phyloP scores from a whole-genome alignment of 2,797 vertebrate genomes.

The Acanthurus tractus region DNA sequence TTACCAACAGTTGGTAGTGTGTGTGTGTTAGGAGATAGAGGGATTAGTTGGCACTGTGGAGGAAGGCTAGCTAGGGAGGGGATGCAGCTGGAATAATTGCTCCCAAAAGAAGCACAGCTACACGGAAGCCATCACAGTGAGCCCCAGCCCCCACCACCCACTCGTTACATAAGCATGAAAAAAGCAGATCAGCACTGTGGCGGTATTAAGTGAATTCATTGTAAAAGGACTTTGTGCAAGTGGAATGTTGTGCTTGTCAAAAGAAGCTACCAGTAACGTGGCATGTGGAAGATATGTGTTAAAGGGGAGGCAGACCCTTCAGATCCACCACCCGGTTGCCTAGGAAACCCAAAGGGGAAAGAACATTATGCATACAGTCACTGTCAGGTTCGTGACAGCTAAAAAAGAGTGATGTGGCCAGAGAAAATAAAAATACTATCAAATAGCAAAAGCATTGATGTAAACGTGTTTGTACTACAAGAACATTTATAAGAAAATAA shows the following conservation, averaged over 20 bases:
- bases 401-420: conserved; percentile 19
- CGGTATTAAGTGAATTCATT: conserved; percentile 26
- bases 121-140: conserved; percentile 64
- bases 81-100: conserved; percentile 75
- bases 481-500: no score
- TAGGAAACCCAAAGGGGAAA: conserved; percentile 68
- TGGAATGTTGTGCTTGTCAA: conserved; percentile 32
- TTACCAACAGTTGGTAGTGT: conserved; percentile 55
- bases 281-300: conserved; percentile 48
- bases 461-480: background rate
- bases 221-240: conserved; percentile 27
- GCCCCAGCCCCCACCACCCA: conserved; percentile 78
- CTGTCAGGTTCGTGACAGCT: conserved; percentile 41
- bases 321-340: conserved; percentile 74
- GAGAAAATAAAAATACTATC: conserved; percentile 8
- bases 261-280: conserved; percentile 38
- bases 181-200: conserved; percentile 64
- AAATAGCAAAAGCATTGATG: background rate
- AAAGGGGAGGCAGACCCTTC: conserved; percentile 59
- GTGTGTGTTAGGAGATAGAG: conserved; percentile 52
- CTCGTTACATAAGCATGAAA: conserved; percentile 74
- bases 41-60: conserved; percentile 72
- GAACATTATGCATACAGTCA: conserved; percentile 42
- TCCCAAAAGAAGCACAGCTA: conserved; percentile 69
- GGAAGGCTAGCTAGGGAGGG: conserved; percentile 64